Conservation (phyloP, 2,797 vertebrate species). For the Alcedo quadribrachys region DNA sequence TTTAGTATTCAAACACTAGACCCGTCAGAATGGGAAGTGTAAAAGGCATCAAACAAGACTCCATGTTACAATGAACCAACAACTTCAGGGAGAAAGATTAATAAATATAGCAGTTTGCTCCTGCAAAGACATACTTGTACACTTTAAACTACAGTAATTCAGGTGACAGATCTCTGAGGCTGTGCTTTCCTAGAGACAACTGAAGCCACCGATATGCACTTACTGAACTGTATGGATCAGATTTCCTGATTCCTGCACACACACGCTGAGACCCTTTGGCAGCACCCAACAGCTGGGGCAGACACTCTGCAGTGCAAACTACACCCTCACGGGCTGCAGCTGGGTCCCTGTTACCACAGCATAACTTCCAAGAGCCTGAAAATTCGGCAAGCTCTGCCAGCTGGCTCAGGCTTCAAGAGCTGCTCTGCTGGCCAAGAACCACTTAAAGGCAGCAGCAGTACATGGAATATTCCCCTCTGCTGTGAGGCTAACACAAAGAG, state of each 20-base stretch:
- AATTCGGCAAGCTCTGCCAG: background rate
- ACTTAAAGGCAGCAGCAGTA: background rate
- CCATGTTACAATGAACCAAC: constrained; percentile 50
- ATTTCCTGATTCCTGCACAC: background rate
- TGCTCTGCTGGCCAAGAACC: background rate
- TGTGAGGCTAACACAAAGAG: background rate
- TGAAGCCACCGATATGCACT: background rate
- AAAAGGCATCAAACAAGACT: constrained; percentile 53
- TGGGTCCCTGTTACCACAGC: background rate
- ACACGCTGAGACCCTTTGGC: background rate
- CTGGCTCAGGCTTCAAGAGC: background rate
- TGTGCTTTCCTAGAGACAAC: background rate
- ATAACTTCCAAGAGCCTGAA: background rate
- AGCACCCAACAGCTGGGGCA: rapidly evolving
- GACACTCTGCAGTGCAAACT: background rate
- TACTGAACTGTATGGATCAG: background rate
- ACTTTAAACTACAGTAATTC: background rate
- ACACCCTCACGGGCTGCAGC: background rate
- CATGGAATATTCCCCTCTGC: background rate
- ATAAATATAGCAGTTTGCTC: background rate
- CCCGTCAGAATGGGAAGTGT: constrained; percentile 39
- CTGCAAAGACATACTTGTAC: background rate
- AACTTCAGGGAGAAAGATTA: background rate
- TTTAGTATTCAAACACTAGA: constrained; percentile 61
- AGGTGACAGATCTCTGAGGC: background rate